Evolutionary conservation across 2,113 vertebrate species (phyloP).

Genomic region (Acrocephalus kingi): DNA sequence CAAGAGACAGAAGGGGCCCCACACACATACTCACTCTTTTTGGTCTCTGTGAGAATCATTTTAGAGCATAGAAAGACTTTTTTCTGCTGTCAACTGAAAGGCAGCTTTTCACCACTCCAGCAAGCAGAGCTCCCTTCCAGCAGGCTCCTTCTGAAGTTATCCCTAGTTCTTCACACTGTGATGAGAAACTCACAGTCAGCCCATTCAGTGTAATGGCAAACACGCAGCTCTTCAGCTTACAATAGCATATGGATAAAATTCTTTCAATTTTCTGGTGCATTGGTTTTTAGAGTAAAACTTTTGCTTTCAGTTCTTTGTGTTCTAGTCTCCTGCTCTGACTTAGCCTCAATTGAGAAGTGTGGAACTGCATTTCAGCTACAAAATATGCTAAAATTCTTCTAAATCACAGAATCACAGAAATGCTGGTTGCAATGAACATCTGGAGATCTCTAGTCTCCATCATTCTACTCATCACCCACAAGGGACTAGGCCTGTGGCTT

Average conservation of each 20-base stretch:
- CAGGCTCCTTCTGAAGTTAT: not conserved
- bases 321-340: not conserved
- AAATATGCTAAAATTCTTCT: not conserved
- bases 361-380: not conserved
- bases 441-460: not conserved
- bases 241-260: not conserved
- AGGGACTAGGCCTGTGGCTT: not conserved
- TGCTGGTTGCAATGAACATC: not conserved
- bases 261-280: not conserved
- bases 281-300: not conserved
- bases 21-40: not conserved
- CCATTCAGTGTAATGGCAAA: not conserved
- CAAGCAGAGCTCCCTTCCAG: not conserved
- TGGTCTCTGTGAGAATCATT: not conserved
- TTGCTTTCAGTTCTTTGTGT: not conserved
- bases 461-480: not conserved
- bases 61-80: not conserved
- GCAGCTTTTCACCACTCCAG: not conserved
- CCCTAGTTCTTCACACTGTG: not conserved
- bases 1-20: not conserved
- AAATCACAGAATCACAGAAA: not conserved
- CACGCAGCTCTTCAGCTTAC: not conserved
- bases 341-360: not conserved
- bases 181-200: not conserved
- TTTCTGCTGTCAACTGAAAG: constrained; percentile 1